Evolutionary conservation across 2,888 invertebrate genomes (phyloP).

Genomic region (Pantelozetes paolii): DNA sequence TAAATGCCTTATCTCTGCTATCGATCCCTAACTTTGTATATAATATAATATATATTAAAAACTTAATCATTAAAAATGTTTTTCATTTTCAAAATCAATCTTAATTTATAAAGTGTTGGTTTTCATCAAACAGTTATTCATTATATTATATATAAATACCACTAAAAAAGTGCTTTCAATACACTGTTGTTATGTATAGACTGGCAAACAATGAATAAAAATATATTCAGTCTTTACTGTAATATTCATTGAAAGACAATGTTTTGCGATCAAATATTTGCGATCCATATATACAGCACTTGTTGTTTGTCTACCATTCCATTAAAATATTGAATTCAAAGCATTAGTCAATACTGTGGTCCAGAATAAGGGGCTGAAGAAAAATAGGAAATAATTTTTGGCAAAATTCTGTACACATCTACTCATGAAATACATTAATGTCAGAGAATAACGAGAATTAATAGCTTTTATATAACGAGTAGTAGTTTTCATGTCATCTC

Average conservation of each 20-base stretch:
- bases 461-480: not conserved
- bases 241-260: not conserved
- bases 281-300: not conserved
- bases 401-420: not conserved
- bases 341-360: not conserved
- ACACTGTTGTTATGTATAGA: not conserved
- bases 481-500: conserved; percentile 13
- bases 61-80: not conserved
- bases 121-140: conserved; percentile 19
- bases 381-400: not conserved
- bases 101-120: not conserved
- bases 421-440: not conserved
- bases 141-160: conserved; percentile 1
- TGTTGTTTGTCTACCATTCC: conserved; percentile 19
- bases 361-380: not conserved
- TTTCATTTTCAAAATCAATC: not conserved
- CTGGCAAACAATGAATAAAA: too few relatives aligned
- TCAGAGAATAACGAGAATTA: conserved; percentile 12
- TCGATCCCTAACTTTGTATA: not conserved
- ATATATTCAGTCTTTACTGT: not conserved
- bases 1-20: not conserved
- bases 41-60: not conserved
- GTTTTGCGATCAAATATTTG: conserved; percentile 20
- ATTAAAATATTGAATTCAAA: conserved; percentile 18
- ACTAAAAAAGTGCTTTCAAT: not conserved